These are phyloP conservation scores for Dendronephthya gigantea DNA, from an alignment of 64 coral and sea anemone genomes.

Conservation along the genomic window DNA sequence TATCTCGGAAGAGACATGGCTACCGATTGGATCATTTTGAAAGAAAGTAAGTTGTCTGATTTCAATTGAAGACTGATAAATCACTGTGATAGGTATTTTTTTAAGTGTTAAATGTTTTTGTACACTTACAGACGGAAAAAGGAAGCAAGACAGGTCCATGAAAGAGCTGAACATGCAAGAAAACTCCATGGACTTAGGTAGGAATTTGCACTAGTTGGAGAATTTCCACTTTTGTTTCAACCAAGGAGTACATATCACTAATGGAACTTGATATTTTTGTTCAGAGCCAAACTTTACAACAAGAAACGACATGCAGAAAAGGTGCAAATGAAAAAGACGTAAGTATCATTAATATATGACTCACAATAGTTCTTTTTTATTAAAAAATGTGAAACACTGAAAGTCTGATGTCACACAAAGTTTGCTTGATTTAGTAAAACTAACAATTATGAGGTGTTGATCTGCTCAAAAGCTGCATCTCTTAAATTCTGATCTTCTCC, in stretches of 20 bases:
- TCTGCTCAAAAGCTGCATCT: too few species aligned
- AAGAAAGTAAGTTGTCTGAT: constrained; percentile 60
- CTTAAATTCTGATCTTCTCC: not conserved
- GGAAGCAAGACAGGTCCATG: constrained; percentile 70
- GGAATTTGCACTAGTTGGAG: not conserved
- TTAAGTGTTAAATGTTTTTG: not conserved
- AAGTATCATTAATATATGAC: constrained; percentile 24
- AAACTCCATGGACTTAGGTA: constrained; percentile 97
- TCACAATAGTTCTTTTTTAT: too few species aligned
- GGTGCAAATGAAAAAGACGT: constrained; percentile 99
- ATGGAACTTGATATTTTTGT: not conserved
- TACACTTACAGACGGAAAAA: constrained; percentile 70
- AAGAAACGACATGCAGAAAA: constrained; percentile 90
- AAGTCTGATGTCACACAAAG: too few species aligned
- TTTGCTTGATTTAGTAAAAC: not conserved
- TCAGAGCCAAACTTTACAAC: constrained; percentile 91
- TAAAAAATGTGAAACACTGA: too few species aligned
- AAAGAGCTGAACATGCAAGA: constrained; percentile 78
- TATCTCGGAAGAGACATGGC: constrained; percentile 85
- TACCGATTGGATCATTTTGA: constrained; percentile 92
- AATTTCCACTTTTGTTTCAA: not conserved
- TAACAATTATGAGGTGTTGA: too few species aligned
- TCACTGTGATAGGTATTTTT: too few species aligned
- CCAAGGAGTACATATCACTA: not conserved
- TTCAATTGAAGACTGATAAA: too few species aligned